Percentiles rank a stretch among this genome's conserved stretches.
Evolutionary conservation across 2,888 invertebrate species (phyloP).

Genomic region (Empis livida): DNA sequence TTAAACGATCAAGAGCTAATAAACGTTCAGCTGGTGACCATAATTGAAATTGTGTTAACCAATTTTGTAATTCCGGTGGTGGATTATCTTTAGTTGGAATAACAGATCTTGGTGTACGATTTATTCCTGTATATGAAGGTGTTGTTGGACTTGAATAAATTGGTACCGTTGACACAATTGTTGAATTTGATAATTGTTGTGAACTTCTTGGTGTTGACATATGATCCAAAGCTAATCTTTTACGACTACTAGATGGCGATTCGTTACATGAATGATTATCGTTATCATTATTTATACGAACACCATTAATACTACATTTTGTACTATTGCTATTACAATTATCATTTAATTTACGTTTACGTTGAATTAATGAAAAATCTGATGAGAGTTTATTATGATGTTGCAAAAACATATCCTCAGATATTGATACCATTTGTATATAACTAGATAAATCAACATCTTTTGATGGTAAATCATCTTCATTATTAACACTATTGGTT

Average conservation of each 20-base stretch:
- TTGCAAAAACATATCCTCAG: conserved; percentile 17
- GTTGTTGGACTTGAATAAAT: conserved; percentile 9
- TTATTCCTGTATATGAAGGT: conserved; percentile 14
- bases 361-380: conserved; percentile 18
- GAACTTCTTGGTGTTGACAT: conserved; percentile 26
- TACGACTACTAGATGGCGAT: conserved; percentile 22
- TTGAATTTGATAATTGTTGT: neutral
- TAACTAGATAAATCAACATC: conserved; percentile 27
- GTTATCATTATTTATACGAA: conserved; percentile 9
- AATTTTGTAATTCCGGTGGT: conserved; percentile 60
- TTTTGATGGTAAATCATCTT: conserved; percentile 16
- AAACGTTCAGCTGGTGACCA: conserved; percentile 86
- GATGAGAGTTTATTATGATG: conserved; percentile 10
- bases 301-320: conserved; percentile 16
- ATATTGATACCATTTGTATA: conserved; percentile 24
- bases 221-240: conserved; percentile 34
- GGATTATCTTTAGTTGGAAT: conserved; percentile 70
- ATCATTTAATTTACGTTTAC: conserved; percentile 35
- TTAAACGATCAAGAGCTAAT: conserved; percentile 79
- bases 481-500: neutral
- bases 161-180: neutral
- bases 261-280: neutral
- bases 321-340: conserved; percentile 19
- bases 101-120: conserved; percentile 39
- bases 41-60: conserved; percentile 61